Conservation (phyloP, 2,888 invertebrate genomes). For the Ectobius pallidus region DNA sequence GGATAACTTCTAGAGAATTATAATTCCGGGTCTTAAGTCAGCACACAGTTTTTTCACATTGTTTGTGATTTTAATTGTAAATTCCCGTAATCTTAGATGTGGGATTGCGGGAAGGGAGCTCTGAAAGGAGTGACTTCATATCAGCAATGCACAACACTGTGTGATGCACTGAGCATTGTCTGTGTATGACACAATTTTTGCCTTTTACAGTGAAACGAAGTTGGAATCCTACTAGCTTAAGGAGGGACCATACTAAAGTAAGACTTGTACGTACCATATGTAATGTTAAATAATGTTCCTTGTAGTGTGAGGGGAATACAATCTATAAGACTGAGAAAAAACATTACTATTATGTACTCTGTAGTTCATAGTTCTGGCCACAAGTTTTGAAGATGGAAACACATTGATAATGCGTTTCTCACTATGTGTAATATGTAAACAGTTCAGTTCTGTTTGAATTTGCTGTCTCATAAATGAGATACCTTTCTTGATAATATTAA, state of each 20-base stretch:
- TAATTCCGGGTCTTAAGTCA: too few relatives aligned
- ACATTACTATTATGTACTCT: conserved; percentile 40
- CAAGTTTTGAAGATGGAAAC: conserved; percentile 10
- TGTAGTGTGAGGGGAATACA: conserved; percentile 31
- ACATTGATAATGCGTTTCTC: conserved; percentile 5
- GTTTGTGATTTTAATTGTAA: conserved; percentile 30
- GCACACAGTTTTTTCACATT: conserved; percentile 22
- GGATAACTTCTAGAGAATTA: too few relatives aligned
- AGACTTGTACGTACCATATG: conserved; percentile 34
- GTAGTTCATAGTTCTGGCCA: conserved; percentile 36
- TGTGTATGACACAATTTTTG: conserved; percentile 23
- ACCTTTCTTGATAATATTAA: too few relatives aligned
- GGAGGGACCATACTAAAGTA: conserved; percentile 41
- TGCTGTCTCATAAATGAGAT: too few relatives aligned
- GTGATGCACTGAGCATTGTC: conserved; percentile 28
- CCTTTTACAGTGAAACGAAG: conserved; percentile 26
- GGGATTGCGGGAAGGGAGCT: conserved; percentile 14
- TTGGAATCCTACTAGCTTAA: conserved; percentile 33
- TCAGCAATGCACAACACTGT: conserved; percentile 30
- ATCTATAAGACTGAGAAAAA: conserved; percentile 43
- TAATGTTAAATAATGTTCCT: conserved; percentile 32
- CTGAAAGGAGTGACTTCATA: conserved; percentile 14
- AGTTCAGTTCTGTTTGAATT: too few relatives aligned
- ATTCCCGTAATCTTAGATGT: conserved; percentile 18
- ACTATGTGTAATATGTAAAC: too few relatives aligned